Base-by-base conservation (phyloP, 2,797 vertebrate species). In the Liasis olivaceus region DNA sequence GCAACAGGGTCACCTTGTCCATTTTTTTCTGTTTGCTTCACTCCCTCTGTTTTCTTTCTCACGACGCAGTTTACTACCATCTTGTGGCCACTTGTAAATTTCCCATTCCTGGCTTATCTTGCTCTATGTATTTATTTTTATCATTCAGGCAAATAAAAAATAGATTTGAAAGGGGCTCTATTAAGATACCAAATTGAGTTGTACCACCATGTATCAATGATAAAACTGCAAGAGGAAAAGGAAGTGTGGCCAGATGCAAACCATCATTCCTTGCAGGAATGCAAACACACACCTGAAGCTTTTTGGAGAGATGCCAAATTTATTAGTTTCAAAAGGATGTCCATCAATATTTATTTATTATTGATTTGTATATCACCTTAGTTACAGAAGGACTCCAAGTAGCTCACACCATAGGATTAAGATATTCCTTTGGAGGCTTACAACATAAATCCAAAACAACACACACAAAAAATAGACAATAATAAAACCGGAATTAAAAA, bases 81-180 rank as follows among this genome's bases (percentile, higher is more conserved):
- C 93, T 93, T 60, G 88, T 92, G 91, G 59, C 36, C 93, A 84
- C 36, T 58, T 81, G 64, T 62, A 56, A 42, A 81, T 7, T 84
- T 84, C 5, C 28, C 4, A 3, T 36, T 56, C 4, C 56, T 42
- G 59, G 31, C 47, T 5, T 4, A 8, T 1, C 3, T 72, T 56
- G 24, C 77, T 81, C 54, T 88, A 12, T 12, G 0, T 47, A 88
- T 85, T 31, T 85, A 1, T 58, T 91, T 87, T 47, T 72, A 59
- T 1, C 54, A 56, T 20, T 51, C 9, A 63, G 15, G 47, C 7
- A 56, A 22, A 22, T 81, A 13, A 81, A 81, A 22, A 47, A 42
- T 20, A 22, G 20, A 9, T 47, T 47, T 81, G 36, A 81, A 81
- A 81, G 36, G 22, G 20, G 9, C 36, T 81, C 11, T 47, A 13